A percentile compares a stretch with the other conserved stretches of the same genome.
phyloP scores from a whole-genome alignment of 2,888 invertebrate genomes.

The Drosophila mettleri region DNA sequence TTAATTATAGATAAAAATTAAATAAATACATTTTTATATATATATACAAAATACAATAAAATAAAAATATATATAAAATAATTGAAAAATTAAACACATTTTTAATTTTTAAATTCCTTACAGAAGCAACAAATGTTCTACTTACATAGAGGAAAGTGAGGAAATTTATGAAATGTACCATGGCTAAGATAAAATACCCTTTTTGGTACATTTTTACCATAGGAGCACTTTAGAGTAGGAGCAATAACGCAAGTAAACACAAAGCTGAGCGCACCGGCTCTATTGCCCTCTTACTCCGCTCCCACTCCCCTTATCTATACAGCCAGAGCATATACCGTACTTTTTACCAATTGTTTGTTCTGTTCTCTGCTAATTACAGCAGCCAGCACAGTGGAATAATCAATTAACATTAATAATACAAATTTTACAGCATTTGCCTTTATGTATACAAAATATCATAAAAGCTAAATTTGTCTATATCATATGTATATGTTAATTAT shows the following conservation, averaged over 20 bases:
- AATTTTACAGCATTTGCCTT: background rate
- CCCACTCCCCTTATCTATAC: background rate
- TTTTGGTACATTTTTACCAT: background rate
- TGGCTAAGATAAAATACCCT: too few relatives aligned
- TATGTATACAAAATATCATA: background rate
- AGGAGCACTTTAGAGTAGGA: too few relatives aligned
- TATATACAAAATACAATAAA: too few relatives aligned
- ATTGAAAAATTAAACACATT: too few relatives aligned
- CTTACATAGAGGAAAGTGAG: background rate
- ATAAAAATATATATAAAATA: too few relatives aligned
- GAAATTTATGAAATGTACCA: background rate
- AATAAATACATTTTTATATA: too few relatives aligned
- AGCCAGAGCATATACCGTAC: background rate
- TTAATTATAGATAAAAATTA: too few relatives aligned
- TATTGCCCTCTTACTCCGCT: background rate
- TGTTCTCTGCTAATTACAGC: conserved; percentile 43
- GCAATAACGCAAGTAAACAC: background rate
- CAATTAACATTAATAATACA: background rate
- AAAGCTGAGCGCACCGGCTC: conserved; percentile 18
- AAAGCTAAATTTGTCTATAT: too few relatives aligned
- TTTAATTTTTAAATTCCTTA: background rate
- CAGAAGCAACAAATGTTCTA: background rate
- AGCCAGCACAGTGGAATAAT: conserved; percentile 42
- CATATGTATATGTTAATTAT: too few relatives aligned
- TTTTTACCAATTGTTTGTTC: conserved; percentile 35